These are phyloP conservation scores for Gymnarchus niloticus DNA, from an alignment of 2,113 vertebrate genomes.

Conservation along the genomic window DNA sequence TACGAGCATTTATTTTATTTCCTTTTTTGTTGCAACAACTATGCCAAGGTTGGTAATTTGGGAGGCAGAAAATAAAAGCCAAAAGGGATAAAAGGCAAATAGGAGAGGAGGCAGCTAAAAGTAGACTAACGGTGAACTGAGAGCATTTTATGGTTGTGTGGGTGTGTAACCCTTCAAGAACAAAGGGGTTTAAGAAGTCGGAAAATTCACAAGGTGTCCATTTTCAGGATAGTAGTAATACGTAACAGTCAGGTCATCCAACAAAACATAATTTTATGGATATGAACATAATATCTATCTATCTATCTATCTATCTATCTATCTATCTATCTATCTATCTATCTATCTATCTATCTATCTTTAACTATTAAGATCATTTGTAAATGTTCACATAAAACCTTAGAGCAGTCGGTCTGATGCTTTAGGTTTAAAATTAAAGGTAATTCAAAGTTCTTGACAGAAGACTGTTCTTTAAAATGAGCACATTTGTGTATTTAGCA, in stretches of 20 bases:
- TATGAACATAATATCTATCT: not conserved
- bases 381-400: conserved; percentile 23
- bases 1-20: not conserved
- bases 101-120: conserved; percentile 6
- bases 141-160: not conserved
- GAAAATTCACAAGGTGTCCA: not conserved
- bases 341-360: too few species aligned
- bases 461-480: not conserved
- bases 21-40: not conserved
- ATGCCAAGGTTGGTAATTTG: not conserved
- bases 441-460: not conserved
- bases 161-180: not conserved
- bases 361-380: too few species aligned
- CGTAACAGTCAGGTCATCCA: not conserved
- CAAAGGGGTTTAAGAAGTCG: not conserved
- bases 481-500: not conserved
- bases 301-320: too few species aligned
- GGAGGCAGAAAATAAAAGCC: conserved; percentile 23
- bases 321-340: too few species aligned
- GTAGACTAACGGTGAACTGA: not conserved
- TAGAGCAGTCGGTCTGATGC: not conserved
- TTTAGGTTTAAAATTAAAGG: not conserved
- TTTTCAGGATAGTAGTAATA: not conserved
- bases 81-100: conserved; percentile 55
- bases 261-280: not conserved